Percentiles rank a stretch among this genome's conserved stretches.
Conservation (phyloP, 1,140 invertebrate genomes). For the Apis florea region DNA sequence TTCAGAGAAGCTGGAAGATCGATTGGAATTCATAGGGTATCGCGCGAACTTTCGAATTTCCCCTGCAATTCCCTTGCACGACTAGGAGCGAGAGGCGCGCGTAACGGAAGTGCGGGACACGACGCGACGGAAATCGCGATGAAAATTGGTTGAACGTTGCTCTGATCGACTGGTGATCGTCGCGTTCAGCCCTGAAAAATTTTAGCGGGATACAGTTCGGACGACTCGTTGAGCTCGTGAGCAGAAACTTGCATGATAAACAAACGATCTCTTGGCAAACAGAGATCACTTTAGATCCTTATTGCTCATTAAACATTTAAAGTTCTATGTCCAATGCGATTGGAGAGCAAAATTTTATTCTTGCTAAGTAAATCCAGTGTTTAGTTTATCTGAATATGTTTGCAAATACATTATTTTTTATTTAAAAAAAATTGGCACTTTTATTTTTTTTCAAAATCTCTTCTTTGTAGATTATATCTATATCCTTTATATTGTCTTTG, state of each 20-base stretch:
- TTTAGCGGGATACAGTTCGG: background rate
- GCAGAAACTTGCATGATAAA: too few relatives aligned
- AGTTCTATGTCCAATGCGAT: too few relatives aligned
- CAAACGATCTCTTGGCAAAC: background rate
- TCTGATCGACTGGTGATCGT: background rate
- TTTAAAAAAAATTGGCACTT: too few relatives aligned
- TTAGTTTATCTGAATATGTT: too few relatives aligned
- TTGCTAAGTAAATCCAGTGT: too few relatives aligned
- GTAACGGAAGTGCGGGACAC: slow-evolving; percentile 55
- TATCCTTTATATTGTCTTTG: too few relatives aligned
- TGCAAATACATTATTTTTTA: too few relatives aligned
- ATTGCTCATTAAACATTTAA: too few relatives aligned
- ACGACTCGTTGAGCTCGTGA: background rate
- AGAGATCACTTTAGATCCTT: background rate
- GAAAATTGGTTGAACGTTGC: slow-evolving; percentile 70
- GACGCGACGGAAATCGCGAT: slow-evolving; percentile 73
- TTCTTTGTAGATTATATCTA: too few relatives aligned
- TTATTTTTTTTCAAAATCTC: too few relatives aligned
- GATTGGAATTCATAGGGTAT: slow-evolving; percentile 66
- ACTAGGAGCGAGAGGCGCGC: slow-evolving; percentile 51
- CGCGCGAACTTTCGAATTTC: slow-evolving; percentile 66
- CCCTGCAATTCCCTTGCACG: slow-evolving; percentile 62
- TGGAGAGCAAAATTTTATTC: too few relatives aligned
- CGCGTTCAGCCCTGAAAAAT: background rate
- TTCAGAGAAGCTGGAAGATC: slow-evolving; percentile 34